Evolutionary conservation across 2,113 vertebrate genomes (phyloP), one percentile per base, ranked within the genome.

Genomic region (Myotis yumanensis): DNA sequence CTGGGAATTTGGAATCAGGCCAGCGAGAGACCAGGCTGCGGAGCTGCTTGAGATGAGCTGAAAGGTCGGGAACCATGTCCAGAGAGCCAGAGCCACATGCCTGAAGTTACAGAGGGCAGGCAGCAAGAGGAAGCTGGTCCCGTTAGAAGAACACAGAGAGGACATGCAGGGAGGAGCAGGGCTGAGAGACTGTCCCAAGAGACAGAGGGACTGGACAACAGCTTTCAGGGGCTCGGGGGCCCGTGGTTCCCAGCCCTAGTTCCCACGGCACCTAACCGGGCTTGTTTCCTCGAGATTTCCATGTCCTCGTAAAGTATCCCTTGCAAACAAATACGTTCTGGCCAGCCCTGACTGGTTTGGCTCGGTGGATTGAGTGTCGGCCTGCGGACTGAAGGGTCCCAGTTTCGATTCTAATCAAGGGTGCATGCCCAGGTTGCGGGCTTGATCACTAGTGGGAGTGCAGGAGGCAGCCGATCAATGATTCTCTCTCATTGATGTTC

Each of bases 1-100:
- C 87, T 86, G 83, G 59, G 52, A 91, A 66, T 62, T 10, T 93
- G 92, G 71, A 80, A 32, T 64, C 10, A 25, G 92, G 89, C 68
- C 62, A 28, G 1, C 5, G 69, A 73, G 83, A 93, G 73, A n/a
- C 22, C 68, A 89, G 35, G 68, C 59, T 76, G 52, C 32, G 59
- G 32, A 12, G 46, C 35, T 81, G 9, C 22, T 32, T 59, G 81
- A 43, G 40, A 66, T 46, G 62, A 92, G 32, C 86, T 75, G 86
- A 77, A 84, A 84, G n/a, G 66, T 43, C 3, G 0, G 14, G 20
- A 91, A 72, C 82, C 68, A 17, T 7, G 73, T 86, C 46, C 43
- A 32, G 20, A 82, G 72, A 93, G 43, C 73, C 66, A 30, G 75
- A 89, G 57, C 17, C 69, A 35, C 40, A 59, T 12, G 52, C 59